Evolutionary conservation across 2,888 invertebrate genomes (phyloP).

Genomic region (Apotomis turbidana): DNA sequence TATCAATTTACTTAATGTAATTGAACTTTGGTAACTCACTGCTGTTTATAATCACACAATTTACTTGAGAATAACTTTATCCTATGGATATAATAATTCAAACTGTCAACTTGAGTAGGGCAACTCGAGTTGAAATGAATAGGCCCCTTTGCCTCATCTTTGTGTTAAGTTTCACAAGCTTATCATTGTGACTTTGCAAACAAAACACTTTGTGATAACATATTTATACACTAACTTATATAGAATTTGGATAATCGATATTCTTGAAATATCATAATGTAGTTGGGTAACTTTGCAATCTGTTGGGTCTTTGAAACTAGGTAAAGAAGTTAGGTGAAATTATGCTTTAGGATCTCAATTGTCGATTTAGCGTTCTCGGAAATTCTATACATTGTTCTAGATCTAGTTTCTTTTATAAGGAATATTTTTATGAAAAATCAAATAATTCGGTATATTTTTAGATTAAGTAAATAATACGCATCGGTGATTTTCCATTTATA

Average conservation of each 20-base stretch:
- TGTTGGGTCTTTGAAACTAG: background rate
- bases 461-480: too few species aligned
- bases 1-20: slow-evolving; percentile 3
- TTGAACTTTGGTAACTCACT: slow-evolving; percentile 6
- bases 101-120: slow-evolving; percentile 37
- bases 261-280: background rate
- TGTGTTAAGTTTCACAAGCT: slow-evolving; percentile 37
- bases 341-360: background rate
- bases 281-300: background rate
- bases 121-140: slow-evolving; percentile 40
- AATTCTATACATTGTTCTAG: too few species aligned
- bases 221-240: slow-evolving; percentile 10
- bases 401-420: too few species aligned
- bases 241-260: slow-evolving; percentile 18
- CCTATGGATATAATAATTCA: slow-evolving; percentile 21
- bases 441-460: too few species aligned
- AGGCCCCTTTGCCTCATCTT: slow-evolving; percentile 38
- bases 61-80: slow-evolving; percentile 29
- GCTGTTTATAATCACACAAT: slow-evolving; percentile 24
- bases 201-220: slow-evolving; percentile 28
- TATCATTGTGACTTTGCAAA: slow-evolving; percentile 45
- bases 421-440: too few species aligned
- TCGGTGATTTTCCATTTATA: too few species aligned
- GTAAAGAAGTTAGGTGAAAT: slow-evolving; percentile 1
- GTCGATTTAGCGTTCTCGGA: too few species aligned